Evolutionary conservation across 2,113 vertebrate genomes (phyloP), one percentile per base, ranked within the genome.

Genomic region (Mirza zaza): DNA sequence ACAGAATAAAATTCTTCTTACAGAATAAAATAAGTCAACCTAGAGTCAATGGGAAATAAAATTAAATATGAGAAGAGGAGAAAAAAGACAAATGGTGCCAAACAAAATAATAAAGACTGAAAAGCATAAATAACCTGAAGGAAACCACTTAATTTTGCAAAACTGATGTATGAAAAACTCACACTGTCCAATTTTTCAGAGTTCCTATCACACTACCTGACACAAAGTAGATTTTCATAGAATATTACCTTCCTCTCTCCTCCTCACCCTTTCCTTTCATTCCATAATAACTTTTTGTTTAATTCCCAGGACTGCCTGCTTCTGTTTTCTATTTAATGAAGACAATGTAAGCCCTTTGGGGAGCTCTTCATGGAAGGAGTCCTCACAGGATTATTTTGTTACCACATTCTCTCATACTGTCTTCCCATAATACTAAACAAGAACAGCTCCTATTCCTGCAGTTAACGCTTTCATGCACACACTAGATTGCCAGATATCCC

Each of bases 11-110:
- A 89, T 92, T 83, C 55, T 93, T 77, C 42, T 71, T 90, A 80
- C 18, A 65, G 59, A 80, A 73, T 82, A 90, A 95, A 90, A 84
- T 52, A n/a, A 52, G 18, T 91, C 77, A 93, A 75, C 34, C 34
- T 84, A 23, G 20, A 86, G 61, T 77, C 90, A 96, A 83, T 81
- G 71, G 42, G 59, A 94, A 42, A 55, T 70, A 63, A 95, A 91
- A 77, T 76, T 32, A 92, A 77, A 77, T 42, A 48, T 15, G 2
- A 8, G 0, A 96, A 75, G 83, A 92, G 20, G 23, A 71, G 5
- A 68, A 63, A 80, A n/a, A 81, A 36, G 25, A 61, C 9, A 90
- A 95, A 96, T 52, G 88, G 42, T 67, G 15, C 50, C 84, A 92
- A 91, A 32, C 81, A 14, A 96, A 83, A 94, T 42, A 85, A 77